These are phyloP conservation scores for Autographa gamma DNA, from an alignment of 2,888 invertebrate species.

Conservation along the genomic window DNA sequence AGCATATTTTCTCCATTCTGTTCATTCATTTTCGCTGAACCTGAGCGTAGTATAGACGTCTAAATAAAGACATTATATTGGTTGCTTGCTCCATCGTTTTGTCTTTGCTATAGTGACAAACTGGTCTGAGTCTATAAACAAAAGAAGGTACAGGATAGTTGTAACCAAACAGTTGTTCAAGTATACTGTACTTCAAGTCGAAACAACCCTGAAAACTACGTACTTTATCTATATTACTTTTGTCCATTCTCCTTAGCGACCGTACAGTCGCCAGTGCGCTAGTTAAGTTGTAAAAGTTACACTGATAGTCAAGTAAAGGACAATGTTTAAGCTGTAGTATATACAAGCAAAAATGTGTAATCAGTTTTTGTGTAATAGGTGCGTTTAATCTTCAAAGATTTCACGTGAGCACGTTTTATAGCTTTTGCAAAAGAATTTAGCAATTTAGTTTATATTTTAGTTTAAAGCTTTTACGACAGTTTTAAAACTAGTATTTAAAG, in stretches of 20 bases:
- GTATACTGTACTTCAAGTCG: conserved; percentile 17
- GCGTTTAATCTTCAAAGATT: neutral
- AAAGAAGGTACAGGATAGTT: conserved; percentile 19
- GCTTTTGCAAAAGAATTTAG: too few species aligned
- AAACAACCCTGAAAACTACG: conserved; percentile 34
- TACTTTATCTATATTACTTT: conserved; percentile 32
- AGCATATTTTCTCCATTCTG: too few species aligned
- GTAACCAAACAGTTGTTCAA: conserved; percentile 17
- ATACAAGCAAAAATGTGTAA: neutral
- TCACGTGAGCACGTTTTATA: neutral
- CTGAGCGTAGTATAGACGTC: too few species aligned
- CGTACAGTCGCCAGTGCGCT: conserved; percentile 16
- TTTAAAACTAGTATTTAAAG: neutral
- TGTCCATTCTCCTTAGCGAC: conserved; percentile 24
- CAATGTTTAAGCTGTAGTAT: neutral
- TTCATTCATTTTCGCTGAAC: too few species aligned
- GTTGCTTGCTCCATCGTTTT: too few species aligned
- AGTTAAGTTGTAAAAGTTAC: conserved; percentile 25
- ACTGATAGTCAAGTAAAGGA: conserved; percentile 16
- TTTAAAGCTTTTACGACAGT: neutral
- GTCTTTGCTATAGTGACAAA: too few species aligned
- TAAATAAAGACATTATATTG: too few species aligned
- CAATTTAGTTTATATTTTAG: neutral
- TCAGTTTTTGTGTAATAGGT: neutral
- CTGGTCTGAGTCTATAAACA: neutral